phyloP scores from a whole-genome alignment of 1,140 invertebrate genomes.

The Danaus plexippus region DNA sequence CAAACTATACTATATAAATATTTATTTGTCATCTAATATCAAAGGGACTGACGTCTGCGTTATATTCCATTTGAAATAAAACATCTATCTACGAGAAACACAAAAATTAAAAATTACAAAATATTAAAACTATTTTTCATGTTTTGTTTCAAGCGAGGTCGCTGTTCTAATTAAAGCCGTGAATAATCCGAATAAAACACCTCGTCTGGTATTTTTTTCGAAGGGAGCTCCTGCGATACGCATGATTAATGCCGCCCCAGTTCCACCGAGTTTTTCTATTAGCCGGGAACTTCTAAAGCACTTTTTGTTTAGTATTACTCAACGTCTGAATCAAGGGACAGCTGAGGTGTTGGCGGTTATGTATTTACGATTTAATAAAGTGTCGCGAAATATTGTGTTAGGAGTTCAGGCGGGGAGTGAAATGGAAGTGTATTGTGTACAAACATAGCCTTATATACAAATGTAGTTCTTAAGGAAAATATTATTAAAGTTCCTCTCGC shows the following conservation, averaged over 20 bases:
- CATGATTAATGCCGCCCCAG: slow-evolving; percentile 34
- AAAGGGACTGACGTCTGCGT: no score
- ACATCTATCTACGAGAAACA: no score
- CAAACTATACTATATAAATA: no score
- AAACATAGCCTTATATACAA: no score
- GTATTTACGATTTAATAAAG: slow-evolving; percentile 8
- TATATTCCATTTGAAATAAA: no score
- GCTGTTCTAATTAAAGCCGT: slow-evolving; percentile 18
- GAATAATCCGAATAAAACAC: slow-evolving; percentile 19
- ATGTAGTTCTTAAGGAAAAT: no score
- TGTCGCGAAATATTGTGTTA: slow-evolving; percentile 3
- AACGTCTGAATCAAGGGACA: slow-evolving; percentile 16
- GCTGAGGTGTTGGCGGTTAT: not conserved
- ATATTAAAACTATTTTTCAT: no score
- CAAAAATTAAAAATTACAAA: no score
- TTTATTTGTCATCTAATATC: no score
- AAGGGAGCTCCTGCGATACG: slow-evolving; percentile 17
- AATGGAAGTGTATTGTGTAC: no score
- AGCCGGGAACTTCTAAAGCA: slow-evolving; percentile 25
- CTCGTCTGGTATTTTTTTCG: slow-evolving; percentile 6
- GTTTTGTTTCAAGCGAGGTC: no score
- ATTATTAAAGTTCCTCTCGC: no score
- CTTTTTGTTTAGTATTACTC: slow-evolving; percentile 36
- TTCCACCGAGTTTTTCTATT: slow-evolving; percentile 37
- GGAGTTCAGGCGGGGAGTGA: slow-evolving; percentile 1